Evolutionary conservation across 2,888 invertebrate genomes (phyloP).

Genomic region (Liodrosophila aerea): DNA sequence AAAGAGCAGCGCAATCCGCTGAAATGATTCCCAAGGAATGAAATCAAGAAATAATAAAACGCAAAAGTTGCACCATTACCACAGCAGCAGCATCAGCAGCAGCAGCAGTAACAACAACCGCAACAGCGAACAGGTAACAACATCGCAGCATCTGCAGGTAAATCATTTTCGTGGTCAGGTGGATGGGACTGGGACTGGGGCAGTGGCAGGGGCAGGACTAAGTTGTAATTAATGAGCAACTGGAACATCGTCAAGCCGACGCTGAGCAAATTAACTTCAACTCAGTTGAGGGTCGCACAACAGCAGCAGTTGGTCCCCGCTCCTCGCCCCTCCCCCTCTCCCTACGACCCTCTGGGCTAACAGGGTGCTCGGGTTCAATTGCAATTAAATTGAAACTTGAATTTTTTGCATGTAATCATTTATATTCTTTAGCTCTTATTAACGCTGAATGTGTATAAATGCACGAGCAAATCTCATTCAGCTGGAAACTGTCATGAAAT

Average conservation of each 20-base stretch:
- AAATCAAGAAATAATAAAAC: constrained; percentile 59
- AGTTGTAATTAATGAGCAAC: constrained; percentile 74
- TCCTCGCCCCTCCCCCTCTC: not conserved
- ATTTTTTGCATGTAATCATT: constrained; percentile 49
- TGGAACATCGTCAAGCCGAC: constrained; percentile 61
- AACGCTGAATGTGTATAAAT: not conserved
- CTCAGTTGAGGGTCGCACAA: constrained; percentile 20
- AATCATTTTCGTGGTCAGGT: constrained; percentile 49
- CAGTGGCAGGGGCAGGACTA: constrained; percentile 36
- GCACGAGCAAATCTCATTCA: no score
- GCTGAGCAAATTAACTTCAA: constrained; percentile 68
- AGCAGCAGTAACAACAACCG: constrained; percentile 17
- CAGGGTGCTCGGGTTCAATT: constrained; percentile 44
- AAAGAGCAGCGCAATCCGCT: constrained; percentile 14
- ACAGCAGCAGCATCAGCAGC: constrained; percentile 14
- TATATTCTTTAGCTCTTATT: not conserved
- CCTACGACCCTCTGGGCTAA: not conserved
- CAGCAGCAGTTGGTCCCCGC: not conserved
- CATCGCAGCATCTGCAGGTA: constrained; percentile 56
- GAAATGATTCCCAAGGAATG: constrained; percentile 38
- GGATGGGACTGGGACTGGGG: constrained; percentile 11
- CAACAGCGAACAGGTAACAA: constrained; percentile 21
- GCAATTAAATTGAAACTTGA: constrained; percentile 65
- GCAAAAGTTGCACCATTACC: constrained; percentile 46
- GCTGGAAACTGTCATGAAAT: no score